Base-by-base conservation (phyloP, 2,888 invertebrate species). In the Acanthacorydalis orientalis region DNA sequence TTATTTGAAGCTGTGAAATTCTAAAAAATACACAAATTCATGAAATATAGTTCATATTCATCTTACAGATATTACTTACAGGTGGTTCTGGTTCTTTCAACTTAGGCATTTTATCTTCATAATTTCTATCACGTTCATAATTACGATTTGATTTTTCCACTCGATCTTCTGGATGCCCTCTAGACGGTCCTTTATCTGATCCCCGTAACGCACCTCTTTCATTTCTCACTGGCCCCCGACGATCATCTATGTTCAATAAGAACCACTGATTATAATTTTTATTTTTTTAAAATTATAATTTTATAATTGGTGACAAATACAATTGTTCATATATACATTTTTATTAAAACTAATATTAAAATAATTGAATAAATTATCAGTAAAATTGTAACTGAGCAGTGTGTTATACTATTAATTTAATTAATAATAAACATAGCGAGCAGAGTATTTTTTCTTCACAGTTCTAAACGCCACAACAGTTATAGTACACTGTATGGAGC, bases 1-100 rank as follows among this genome's bases (percentile, higher is more conserved):
- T 83, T 83, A 64, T 85, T 86, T 60, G 79, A 77, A 60, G 77
- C 79, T 63, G 78, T 77, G 60, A 83, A 80, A 68, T 80, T 80
- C 77, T 82, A 69, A 2, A 72, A 73, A 54, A 52, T 53, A 56
- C 55, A 49, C 48, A 41, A 46, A 47, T 32, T 32, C 32, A 23
- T 37, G 32, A 34, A 32, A 33, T n/a, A n/a, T 31, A 16, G 12
- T 14, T 34, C 12, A n/a, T 16, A 32, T 9, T 33, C 12, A 11
- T 12, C 15, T 32, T 16, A 40, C 4, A 23, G 44, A 34, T 12
- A 41, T 38, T 53, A 68, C 74, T 68, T 65, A 83, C 82, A 60
- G 83, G 82, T 65, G 79, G 76, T 61, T 80, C 77, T 54, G 78
- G 77, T 63, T 82, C 80, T 60, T 77, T 78, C 58, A 80, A 67